phyloP scores from a whole-genome alignment of 2,797 vertebrate genomes.

The Corythornis leucogaster region DNA sequence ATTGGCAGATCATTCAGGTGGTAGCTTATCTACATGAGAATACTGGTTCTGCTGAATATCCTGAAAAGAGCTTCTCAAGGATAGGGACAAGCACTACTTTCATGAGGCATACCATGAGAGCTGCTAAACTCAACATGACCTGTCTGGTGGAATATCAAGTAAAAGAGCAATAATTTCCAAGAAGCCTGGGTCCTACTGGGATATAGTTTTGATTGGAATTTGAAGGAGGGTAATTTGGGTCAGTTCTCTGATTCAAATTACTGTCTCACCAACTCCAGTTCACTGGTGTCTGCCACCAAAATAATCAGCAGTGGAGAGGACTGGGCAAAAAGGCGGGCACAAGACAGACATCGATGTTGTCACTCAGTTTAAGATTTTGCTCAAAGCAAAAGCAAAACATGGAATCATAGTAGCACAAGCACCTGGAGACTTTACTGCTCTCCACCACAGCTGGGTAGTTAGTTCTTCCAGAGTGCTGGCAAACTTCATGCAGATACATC shows the following conservation, averaged over 20 bases:
- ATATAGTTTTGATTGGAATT: neutral
- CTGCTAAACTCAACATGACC: neutral
- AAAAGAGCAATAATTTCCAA: neutral
- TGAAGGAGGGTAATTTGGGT: neutral
- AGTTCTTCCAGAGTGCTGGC: constrained; percentile 47
- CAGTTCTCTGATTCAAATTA: neutral
- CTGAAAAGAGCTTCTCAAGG: neutral
- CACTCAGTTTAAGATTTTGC: neutral
- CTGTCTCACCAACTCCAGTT: neutral
- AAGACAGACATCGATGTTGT: neutral
- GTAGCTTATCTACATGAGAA: neutral
- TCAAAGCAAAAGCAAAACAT: constrained; percentile 24
- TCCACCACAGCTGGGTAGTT: constrained; percentile 29
- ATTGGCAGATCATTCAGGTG: neutral
- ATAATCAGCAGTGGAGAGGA: neutral
- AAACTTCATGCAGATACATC: constrained; percentile 46
- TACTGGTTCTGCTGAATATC: neutral
- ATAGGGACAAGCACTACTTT: neutral
- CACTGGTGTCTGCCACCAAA: neutral
- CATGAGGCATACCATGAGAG: neutral
- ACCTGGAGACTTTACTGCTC: constrained; percentile 43
- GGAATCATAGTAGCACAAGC: constrained; percentile 14
- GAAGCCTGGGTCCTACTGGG: neutral
- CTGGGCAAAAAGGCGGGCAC: neutral
- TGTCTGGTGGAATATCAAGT: neutral